Evolutionary conservation across 2,113 vertebrate genomes (phyloP), one percentile per base, ranked within the genome.

Genomic region (Himantopus leucocephalus): DNA sequence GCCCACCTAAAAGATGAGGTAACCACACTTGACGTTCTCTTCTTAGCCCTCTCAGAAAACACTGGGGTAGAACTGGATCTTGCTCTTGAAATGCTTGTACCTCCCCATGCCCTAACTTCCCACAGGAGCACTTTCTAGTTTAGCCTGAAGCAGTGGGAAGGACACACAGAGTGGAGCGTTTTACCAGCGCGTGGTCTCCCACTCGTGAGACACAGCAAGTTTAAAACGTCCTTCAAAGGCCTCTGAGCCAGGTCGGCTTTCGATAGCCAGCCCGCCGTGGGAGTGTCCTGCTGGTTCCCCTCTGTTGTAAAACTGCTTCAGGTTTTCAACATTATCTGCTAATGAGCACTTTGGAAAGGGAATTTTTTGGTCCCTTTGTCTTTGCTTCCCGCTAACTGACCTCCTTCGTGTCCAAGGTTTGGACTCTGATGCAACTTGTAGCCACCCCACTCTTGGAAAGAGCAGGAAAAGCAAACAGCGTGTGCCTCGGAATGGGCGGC

Each of bases 131-230:
- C 30, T 76, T 85, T 48, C 43, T 17, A 67, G 24, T 52, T 53
- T 58, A 67, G n/a, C 16, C 39, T 39, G 45, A 92, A 48, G 22
- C 18, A 3, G 45, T 76, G 67, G 37, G 45, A 70, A 94, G 41
- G 35, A 62, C 56, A 18, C 63, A 43, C 16, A 58, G 14, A 58
- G 39, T 39, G 1, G 1, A 85, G 12, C 0, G 0, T 63, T 90
- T 76, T 58, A 56, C 22, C 27, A 58, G 59, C 70, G 6, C 1
- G 0, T 45, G 12, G 24, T 43, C 34, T 56, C 29, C 47, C 14
- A 52, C 24, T 34, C 5, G 0, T 47, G 52, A 94, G 53, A 10
- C 20, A 35, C 14, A 67, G 47, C 12, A 63, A 56, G 48, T 43
- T 60, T 30, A 34, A 55, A 75, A 78, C 43, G 18, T 75, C 43